phyloP scores from a whole-genome alignment of 64 coral and sea anemone species.

The Platygyra sinensis region DNA sequence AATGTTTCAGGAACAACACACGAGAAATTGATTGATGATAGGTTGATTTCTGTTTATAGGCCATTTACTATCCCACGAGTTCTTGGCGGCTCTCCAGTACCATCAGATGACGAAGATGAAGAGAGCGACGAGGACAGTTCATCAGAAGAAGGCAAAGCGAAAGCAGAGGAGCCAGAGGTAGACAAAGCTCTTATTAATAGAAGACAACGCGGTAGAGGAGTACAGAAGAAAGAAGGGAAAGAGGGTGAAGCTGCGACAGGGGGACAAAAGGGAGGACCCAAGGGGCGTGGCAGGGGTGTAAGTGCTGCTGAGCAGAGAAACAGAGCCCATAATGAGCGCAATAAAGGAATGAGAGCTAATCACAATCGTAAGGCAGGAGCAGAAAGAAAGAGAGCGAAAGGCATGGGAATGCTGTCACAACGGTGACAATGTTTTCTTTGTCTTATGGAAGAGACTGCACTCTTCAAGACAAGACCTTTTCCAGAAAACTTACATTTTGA shows the following conservation, averaged over 20 bases:
- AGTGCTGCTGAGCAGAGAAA: slow-evolving; percentile 37
- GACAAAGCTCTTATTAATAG: slow-evolving; percentile 36
- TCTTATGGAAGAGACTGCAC: not conserved
- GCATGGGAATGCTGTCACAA: slow-evolving; percentile 77
- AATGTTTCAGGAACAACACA: too few species aligned
- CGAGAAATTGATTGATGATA: not conserved
- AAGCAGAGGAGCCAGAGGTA: not conserved
- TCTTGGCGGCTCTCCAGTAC: slow-evolving; percentile 48
- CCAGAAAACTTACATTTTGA: too few species aligned
- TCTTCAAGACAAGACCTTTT: too few species aligned
- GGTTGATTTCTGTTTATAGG: slow-evolving; percentile 14
- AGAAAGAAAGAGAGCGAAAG: slow-evolving; percentile 81
- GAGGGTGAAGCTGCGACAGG: slow-evolving; percentile 38
- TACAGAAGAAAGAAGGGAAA: slow-evolving; percentile 26
- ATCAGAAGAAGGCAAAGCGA: not conserved
- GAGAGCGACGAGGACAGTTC: not conserved
- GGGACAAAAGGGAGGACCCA: slow-evolving; percentile 4
- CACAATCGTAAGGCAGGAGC: slow-evolving; percentile 86
- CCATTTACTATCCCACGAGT: slow-evolving; percentile 85
- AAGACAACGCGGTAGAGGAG: slow-evolving; percentile 31
- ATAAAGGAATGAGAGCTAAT: slow-evolving; percentile 79
- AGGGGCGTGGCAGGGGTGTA: slow-evolving; percentile 58
- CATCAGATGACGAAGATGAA: slow-evolving; percentile 41
- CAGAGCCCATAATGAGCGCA: slow-evolving; percentile 68
- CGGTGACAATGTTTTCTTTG: slow-evolving; percentile 4